Base-by-base conservation (phyloP, 2,797 vertebrate species). In the Lithobates sylvaticus region DNA sequence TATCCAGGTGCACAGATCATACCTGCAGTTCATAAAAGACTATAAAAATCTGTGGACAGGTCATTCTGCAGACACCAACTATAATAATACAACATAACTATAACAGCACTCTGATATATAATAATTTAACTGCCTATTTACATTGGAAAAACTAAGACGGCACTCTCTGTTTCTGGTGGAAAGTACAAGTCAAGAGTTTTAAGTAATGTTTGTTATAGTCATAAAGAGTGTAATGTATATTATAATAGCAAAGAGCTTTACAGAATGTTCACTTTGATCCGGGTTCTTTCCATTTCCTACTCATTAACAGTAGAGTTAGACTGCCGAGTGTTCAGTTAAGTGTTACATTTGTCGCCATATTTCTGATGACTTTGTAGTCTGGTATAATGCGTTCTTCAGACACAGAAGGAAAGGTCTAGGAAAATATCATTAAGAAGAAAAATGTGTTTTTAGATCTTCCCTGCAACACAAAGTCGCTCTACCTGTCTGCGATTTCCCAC, bases 161-260 rank as follows among this genome's bases (percentile, higher is more conserved):
- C 5, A 18, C 50, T 54, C 16, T 54, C 12, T 16, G 50, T 32
- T 27, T 69, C 32, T 34, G 32, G 67, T 27, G 67, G 67, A 69
- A 34, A 69, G 32, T 34, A 32, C 32, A 34, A 27, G 32, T 42
- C 36, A 78, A 79, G 79, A 68, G 71, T 61, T 81, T 50, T 70
- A 81, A 39, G 67, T 71, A 68, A 81, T 81, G 42, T 81, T 50
- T 71, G 44, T 72, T 81, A 72, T 68, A 78, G 34, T 67, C 68
- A 68, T 61, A 81, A 71, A 81, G 67, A 72, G 29, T 81, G 79
- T 81, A 71, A 81, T 81, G 68, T 72, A 72, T 72, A 81, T 54
- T 72, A 71, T 68, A 72, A 71, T 71, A 68, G 74, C 74, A 42
- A 42, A 26, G n/a, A 78, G 36, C 65, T 78, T 36, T 58, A 26